These are phyloP conservation scores for Sapajus apella DNA, from an alignment of 2,113 vertebrate species.

Conservation along the genomic window DNA sequence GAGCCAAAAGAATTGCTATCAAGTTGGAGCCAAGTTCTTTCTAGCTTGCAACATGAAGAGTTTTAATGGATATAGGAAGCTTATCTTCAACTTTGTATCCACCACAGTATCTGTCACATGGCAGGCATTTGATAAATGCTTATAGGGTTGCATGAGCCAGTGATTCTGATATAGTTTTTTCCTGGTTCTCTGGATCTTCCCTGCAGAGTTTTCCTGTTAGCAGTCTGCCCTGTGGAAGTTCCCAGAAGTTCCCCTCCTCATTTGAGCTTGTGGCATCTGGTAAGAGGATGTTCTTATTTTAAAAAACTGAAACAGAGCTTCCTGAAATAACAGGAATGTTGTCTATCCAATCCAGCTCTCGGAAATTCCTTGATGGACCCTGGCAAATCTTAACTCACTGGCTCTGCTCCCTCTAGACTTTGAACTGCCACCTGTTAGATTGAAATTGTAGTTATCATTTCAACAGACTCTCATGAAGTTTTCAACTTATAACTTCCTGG, in stretches of 20 bases:
- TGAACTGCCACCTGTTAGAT: neutral
- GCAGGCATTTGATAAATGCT: neutral
- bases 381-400: neutral
- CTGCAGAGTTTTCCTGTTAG: neutral
- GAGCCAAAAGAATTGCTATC: neutral
- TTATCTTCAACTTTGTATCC: neutral
- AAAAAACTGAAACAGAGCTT: neutral
- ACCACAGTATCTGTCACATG: neutral
- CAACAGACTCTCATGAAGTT: neutral
- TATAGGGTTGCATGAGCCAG: neutral
- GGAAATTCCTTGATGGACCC: neutral
- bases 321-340: neutral
- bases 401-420: neutral
- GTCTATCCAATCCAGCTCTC: neutral
- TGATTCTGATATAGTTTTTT: neutral
- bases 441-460: neutral
- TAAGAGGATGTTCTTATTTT: neutral
- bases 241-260: neutral
- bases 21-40: neutral
- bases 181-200: neutral
- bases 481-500: neutral
- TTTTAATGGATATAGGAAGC: neutral
- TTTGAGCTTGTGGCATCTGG: neutral
- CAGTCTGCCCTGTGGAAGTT: neutral
- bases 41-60: neutral